A percentile compares a stretch with the other conserved stretches of the same genome.
phyloP scores from a whole-genome alignment of 2,888 invertebrate species.

The Scaptomyza tumidula region DNA sequence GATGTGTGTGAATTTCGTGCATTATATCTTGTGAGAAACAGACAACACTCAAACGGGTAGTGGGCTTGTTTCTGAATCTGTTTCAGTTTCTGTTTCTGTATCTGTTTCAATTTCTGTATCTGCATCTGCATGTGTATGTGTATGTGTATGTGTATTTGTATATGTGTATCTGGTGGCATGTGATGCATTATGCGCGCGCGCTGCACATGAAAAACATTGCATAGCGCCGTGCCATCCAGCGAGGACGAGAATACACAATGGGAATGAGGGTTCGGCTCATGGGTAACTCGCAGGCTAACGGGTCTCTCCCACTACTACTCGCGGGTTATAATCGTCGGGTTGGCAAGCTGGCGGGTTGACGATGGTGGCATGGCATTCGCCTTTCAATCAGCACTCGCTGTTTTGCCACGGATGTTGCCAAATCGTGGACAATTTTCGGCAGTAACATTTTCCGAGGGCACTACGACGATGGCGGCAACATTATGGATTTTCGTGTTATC shows the following conservation, averaged over 20 bases:
- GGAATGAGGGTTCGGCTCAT: constrained; percentile 8
- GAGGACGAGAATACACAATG: neutral
- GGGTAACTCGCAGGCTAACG: constrained; percentile 33
- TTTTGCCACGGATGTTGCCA: constrained; percentile 59
- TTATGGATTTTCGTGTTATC: constrained; percentile 29
- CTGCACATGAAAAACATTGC: constrained; percentile 57
- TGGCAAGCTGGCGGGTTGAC: constrained; percentile 6
- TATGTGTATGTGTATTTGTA: neutral
- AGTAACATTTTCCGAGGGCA: constrained; percentile 37
- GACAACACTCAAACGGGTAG: constrained; percentile 1
- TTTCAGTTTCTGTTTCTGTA: no score
- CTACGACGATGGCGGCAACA: constrained; percentile 23
- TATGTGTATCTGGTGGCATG: constrained; percentile 18
- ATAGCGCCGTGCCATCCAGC: constrained; percentile 1
- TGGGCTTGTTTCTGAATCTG: constrained; percentile 1
- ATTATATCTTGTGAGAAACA: constrained; percentile 34
- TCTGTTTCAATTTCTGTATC: no score
- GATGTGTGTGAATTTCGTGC: neutral
- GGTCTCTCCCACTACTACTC: constrained; percentile 7
- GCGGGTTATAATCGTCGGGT: constrained; percentile 7
- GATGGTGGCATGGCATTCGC: neutral
- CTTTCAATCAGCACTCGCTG: constrained; percentile 52
- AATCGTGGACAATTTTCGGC: constrained; percentile 67
- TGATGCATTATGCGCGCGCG: constrained; percentile 64
- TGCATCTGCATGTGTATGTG: no score